Conservation (phyloP, 2,113 vertebrate genomes). For the Gadus macrocephalus region DNA sequence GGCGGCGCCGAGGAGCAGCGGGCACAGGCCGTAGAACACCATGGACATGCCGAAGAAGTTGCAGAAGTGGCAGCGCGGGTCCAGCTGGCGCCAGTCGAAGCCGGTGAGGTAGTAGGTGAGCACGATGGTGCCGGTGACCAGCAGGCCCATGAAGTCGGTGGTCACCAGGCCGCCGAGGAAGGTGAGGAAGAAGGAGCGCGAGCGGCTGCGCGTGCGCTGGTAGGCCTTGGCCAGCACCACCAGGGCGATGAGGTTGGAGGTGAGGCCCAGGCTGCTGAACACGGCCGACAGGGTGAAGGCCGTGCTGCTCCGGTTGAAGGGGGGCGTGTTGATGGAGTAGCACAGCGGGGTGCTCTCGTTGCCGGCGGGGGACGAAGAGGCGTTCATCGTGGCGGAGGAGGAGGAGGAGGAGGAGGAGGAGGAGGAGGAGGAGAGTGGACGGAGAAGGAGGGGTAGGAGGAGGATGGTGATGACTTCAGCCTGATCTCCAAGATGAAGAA, state of each 20-base stretch:
- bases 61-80: conserved; percentile 85
- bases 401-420: neutral
- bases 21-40: conserved; percentile 94
- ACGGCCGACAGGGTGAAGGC: conserved; percentile 76
- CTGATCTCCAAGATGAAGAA: too few species aligned
- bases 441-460: too few species aligned
- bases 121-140: conserved; percentile 84
- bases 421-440: too few species aligned
- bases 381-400: too few species aligned
- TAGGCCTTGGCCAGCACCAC: conserved; percentile 78
- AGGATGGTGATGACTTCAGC: too few species aligned
- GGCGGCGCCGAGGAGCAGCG: conserved; percentile 82
- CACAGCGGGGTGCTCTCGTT: conserved; percentile 53
- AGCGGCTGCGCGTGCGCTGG: conserved; percentile 56
- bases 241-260: conserved; percentile 89
- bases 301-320: conserved; percentile 51
- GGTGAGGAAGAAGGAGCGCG: conserved; percentile 86
- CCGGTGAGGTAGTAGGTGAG: conserved; percentile 74
- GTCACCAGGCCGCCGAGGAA: conserved; percentile 87
- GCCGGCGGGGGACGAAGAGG: neutral
- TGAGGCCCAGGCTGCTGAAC: conserved; percentile 80
- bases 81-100: conserved; percentile 76
- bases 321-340: conserved; percentile 62
- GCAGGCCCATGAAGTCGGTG: conserved; percentile 91
- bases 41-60: conserved; percentile 90